These are phyloP conservation scores for Lepidocyrtoides sp. DNA, from an alignment of 2,888 invertebrate genomes.

Conservation along the genomic window DNA sequence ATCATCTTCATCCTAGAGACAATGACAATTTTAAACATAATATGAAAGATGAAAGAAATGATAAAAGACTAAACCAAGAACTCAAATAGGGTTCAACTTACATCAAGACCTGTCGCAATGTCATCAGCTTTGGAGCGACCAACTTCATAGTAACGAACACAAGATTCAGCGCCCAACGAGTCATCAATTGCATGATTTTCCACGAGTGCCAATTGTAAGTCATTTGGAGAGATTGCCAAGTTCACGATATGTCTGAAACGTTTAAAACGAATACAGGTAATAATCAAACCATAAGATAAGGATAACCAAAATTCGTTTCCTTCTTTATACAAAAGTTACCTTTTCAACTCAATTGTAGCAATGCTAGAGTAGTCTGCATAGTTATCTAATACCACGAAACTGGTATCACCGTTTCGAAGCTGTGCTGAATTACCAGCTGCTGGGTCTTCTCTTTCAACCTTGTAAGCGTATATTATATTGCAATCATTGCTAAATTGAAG, in stretches of 20 bases:
- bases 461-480: conserved; percentile 95
- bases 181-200: conserved; percentile 92
- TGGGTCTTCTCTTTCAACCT: conserved; percentile 91
- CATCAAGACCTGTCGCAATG: conserved; percentile 89
- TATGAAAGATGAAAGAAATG: not conserved
- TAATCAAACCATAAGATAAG: not conserved
- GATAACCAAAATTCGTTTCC: not conserved
- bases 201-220: conserved; percentile 93
- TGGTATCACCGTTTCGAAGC: conserved; percentile 91
- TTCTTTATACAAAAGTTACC: conserved; percentile 71
- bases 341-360: conserved; percentile 85
- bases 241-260: conserved; percentile 72
- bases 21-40: not conserved
- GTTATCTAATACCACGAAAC: conserved; percentile 98
- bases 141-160: conserved; percentile 96
- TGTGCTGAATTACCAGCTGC: conserved; percentile 55
- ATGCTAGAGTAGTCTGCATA: conserved; percentile 98
- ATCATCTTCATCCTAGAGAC: conserved; percentile 79
- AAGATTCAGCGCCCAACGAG: conserved; percentile 94
- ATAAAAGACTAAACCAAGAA: no score
- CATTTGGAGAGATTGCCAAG: conserved; percentile 81
- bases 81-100: conserved; percentile 48
- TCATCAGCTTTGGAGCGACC: conserved; percentile 95
- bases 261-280: conserved; percentile 20
- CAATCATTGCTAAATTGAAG: conserved; percentile 96